These are phyloP conservation scores for Paragorgia papillata DNA, from an alignment of 92 coral and sea anemone genomes.

Conservation along the genomic window DNA sequence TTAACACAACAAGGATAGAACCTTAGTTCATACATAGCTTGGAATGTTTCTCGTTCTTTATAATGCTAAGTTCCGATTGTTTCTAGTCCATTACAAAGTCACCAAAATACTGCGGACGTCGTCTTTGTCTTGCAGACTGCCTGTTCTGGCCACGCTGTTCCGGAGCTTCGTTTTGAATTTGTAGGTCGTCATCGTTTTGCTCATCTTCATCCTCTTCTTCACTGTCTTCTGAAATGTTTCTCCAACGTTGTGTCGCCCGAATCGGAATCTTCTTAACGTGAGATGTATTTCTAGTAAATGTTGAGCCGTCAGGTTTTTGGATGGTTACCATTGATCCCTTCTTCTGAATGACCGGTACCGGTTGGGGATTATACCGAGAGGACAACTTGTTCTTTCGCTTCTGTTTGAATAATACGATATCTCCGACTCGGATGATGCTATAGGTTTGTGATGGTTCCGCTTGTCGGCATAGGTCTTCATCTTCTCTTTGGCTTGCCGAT, in stretches of 20 bases:
- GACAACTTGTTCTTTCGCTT: too few relatives aligned
- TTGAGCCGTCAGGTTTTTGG: conserved; percentile 24
- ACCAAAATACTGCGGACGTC: conserved; percentile 34
- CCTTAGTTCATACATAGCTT: too few relatives aligned
- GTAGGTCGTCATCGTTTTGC: neutral
- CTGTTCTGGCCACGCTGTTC: neutral
- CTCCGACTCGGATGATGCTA: conserved; percentile 15
- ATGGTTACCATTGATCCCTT: conserved; percentile 39
- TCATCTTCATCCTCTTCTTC: too few relatives aligned
- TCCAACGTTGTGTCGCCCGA: conserved; percentile 13
- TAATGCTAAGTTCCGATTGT: too few relatives aligned
- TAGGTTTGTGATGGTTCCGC: conserved; percentile 28
- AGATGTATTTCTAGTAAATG: conserved; percentile 20
- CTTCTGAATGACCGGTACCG: conserved; percentile 16
- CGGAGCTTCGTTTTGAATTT: conserved; percentile 3
- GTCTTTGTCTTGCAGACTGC: conserved; percentile 23
- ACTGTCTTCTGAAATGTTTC: neutral
- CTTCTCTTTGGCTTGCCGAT: conserved; percentile 6
- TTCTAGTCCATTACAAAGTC: conserved; percentile 2
- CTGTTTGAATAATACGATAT: conserved; percentile 27
- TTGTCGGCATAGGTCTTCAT: conserved; percentile 26
- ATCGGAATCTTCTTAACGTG: conserved; percentile 2
- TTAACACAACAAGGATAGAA: too few relatives aligned
- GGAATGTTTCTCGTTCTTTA: too few relatives aligned
- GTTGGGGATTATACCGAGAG: conserved; percentile 24